Percentiles rank a stretch among this genome's conserved stretches.
Conservation (phyloP, 2,797 vertebrate species). For the Scomberomorus guttatus region DNA sequence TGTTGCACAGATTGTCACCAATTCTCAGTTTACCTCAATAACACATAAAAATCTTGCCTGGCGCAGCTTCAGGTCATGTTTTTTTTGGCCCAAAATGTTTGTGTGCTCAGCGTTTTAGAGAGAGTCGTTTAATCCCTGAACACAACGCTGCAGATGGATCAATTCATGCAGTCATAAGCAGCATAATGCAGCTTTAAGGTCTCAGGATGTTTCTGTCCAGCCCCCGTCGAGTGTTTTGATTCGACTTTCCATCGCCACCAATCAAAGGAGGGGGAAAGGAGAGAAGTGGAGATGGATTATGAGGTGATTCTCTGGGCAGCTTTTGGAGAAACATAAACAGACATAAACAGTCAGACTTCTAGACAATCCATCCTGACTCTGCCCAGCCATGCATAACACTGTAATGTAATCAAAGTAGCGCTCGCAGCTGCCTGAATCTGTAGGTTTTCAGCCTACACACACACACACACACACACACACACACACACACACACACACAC, state of each 20-base stretch:
- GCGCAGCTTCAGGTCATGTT: conserved; percentile 31
- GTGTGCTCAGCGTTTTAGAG: conserved; percentile 24
- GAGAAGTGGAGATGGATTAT: conserved; percentile 14
- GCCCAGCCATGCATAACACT: not conserved
- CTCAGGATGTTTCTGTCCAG: not conserved
- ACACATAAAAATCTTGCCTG: not conserved
- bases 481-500: not conserved
- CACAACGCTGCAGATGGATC: conserved; percentile 36
- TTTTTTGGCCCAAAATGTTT: conserved; percentile 26
- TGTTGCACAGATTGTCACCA: not conserved
- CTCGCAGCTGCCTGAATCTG: not conserved
- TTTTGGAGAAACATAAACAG: conserved; percentile 1
- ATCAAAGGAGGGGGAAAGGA: not conserved
- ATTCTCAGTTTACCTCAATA: conserved; percentile 20
- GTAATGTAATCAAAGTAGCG: conserved; percentile 37
- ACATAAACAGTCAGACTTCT: conserved; percentile 12
- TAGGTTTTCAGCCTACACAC: not conserved
- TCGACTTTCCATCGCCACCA: not conserved
- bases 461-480: not conserved
- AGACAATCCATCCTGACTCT: conserved; percentile 26
- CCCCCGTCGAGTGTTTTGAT: not conserved
- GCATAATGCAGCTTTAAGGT: conserved; percentile 49
- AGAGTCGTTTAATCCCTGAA: conserved; percentile 49
- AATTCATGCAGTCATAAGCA: conserved; percentile 50
- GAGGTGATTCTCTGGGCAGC: conserved; percentile 19